Evolutionary conservation across 2,797 vertebrate species (phyloP), one percentile per base, ranked within the genome.

Genomic region (Pempheris klunzingeri): DNA sequence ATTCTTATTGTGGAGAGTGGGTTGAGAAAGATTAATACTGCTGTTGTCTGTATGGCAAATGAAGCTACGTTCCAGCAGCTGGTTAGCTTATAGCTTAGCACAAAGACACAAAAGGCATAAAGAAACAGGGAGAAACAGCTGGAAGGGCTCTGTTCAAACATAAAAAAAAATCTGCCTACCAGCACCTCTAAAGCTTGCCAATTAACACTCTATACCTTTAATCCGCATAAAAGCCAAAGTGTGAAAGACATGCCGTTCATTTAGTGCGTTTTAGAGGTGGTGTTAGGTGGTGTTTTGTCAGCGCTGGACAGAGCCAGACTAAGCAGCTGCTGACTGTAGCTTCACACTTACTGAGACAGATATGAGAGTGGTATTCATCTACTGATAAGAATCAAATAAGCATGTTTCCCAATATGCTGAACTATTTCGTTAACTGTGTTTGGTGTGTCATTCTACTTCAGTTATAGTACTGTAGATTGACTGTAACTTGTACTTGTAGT

Each of bases 131-230:
- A 59, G 36, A 49, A 50, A 66, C 12, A 67, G 49, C 32, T 14
- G 8, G 47, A 28, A 36, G 36, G 34, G 63, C 14, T 64, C 32
- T 49, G 46, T 18, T 50, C n/a, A 17, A 49, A 62, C 43, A 8
- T 44, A 8, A 14, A 55, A 52, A 3, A 50, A 26, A 55, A n/a
- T 39, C 24, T 38, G 12, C 50, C 18, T 43, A 43, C 28, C 28
- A 57, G 28, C 53, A 68, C 8, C 64, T 67, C 50, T 43, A 28
- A n/a, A 50, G 34, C 46, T 55, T 41, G 41, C 41, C 39, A 64
- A 47, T 4, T 22, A 49, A 69, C 30, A 20, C 47, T 20, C 2
- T 9, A 15, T 26, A 17, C 32, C 28, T n/a, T 65, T 18, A 43
- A 68, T 41, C 26, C 1, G 4, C 20, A 20, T 17, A 34, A 59